Evolutionary conservation across 2,888 invertebrate genomes (phyloP).

Genomic region (Cerceris rybyensis): DNA sequence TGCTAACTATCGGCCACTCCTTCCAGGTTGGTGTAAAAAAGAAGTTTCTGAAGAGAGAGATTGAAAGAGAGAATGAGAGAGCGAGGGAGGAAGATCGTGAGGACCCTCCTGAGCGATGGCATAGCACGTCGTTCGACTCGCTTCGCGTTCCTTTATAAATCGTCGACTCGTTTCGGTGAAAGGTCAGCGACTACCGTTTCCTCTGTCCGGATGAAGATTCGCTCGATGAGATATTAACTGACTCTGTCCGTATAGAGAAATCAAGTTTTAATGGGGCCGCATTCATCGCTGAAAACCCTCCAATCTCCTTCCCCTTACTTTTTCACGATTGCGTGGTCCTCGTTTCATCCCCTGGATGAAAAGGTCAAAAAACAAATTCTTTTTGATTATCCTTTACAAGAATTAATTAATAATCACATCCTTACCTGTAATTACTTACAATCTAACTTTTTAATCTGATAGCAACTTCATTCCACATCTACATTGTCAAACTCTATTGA

Average conservation of each 20-base stretch:
- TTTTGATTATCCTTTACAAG: too few relatives aligned
- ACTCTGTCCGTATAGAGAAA: conserved; percentile 22
- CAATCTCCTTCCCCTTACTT: too few relatives aligned
- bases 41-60: conserved; percentile 24
- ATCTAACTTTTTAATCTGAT: too few relatives aligned
- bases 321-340: too few relatives aligned
- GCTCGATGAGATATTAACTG: conserved; percentile 34
- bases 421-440: too few relatives aligned
- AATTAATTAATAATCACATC: too few relatives aligned
- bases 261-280: conserved; percentile 18
- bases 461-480: too few relatives aligned
- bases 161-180: conserved; percentile 57
- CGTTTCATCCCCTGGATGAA: too few relatives aligned
- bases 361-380: too few relatives aligned
- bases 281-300: neutral
- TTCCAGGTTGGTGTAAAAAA: conserved; percentile 33
- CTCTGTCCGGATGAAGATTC: conserved; percentile 26
- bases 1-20: conserved; percentile 71
- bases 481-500: too few relatives aligned
- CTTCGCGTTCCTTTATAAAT: conserved; percentile 50
- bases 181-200: conserved; percentile 61
- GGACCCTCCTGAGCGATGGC: conserved; percentile 31
- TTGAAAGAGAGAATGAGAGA: conserved; percentile 4
- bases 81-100: neutral
- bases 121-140: conserved; percentile 15